These are phyloP conservation scores for Brachystomella parvula DNA, from an alignment of 1,140 invertebrate species.

Conservation along the genomic window DNA sequence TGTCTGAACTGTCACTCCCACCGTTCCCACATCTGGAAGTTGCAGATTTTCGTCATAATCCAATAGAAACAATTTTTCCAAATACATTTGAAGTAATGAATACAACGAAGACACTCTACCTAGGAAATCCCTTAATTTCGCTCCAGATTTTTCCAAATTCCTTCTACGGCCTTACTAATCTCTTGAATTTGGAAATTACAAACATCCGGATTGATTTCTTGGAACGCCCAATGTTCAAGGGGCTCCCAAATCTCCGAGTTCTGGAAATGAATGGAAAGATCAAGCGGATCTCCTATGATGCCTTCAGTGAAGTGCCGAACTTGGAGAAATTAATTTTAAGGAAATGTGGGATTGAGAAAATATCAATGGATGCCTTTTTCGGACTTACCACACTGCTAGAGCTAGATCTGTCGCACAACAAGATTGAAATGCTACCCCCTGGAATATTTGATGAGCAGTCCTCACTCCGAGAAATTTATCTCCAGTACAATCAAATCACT, in stretches of 20 bases:
- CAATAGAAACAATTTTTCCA: constrained; percentile 57
- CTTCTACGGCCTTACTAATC: constrained; percentile 52
- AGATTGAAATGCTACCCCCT: constrained; percentile 51
- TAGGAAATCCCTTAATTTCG: constrained; percentile 50
- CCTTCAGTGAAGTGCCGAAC: constrained; percentile 53
- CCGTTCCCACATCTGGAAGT: constrained; percentile 55
- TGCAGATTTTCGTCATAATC: constrained; percentile 57
- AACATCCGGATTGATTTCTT: constrained; percentile 52
- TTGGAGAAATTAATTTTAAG: constrained; percentile 54
- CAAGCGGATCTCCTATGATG: constrained; percentile 55
- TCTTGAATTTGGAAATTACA: constrained; percentile 49
- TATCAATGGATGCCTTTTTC: constrained; percentile 62
- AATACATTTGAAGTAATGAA: constrained; percentile 65
- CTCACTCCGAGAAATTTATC: constrained; percentile 52
- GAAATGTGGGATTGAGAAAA: constrained; percentile 52
- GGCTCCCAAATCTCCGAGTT: constrained; percentile 49
- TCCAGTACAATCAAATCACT: constrained; percentile 54
- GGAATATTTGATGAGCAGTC: constrained; percentile 55
- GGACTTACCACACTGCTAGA: constrained; percentile 51
- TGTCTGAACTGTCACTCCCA: constrained; percentile 61
- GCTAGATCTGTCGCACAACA: constrained; percentile 57
- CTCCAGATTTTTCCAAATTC: constrained; percentile 54
- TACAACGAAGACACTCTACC: constrained; percentile 51
- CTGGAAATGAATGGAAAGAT: constrained; percentile 53
- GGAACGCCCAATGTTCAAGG: constrained; percentile 54